Base-by-base conservation (phyloP, 2,797 vertebrate species). In the Pyrocephalus nanus region DNA sequence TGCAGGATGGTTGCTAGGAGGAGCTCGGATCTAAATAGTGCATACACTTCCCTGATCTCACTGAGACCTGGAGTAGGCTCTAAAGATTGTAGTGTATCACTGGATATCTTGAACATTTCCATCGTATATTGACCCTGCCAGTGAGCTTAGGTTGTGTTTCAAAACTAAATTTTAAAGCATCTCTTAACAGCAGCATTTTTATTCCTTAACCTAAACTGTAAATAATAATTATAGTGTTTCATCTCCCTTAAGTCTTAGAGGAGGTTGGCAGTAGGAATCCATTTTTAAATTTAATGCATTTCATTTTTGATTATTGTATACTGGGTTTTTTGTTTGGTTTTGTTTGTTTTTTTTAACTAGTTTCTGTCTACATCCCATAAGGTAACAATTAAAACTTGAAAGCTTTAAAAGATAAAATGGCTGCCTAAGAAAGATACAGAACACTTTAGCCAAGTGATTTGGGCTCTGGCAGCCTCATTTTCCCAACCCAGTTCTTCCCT, bases 301-400 rank as follows among this genome's bases (percentile, higher is more conserved):
- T 74, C 65, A 72, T 65, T 94, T 95, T 25, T 55, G 57, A 88
- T 89, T 96, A 95, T 76, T 96, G 26, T 75, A 80, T 93, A 75
- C 67, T 93, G 71, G 6, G 22, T 20, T 34, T 54, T 45, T 92
- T 17, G 8, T 29, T 3, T 86, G 93, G 29, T 94, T 18, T 18
- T 27, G 9, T 3, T 5, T 29, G 5, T 9, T 29, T 19, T 94
- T 86, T 89, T 86, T 51, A 73, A 71, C 89, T 66, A 90, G 71
- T 96, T 97, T 97, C 42, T 93, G 91, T 86, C 25, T 54, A 74
- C 96, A 94, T 96, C 45, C 82, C 91, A 91, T 89, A 94, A 95
- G 87, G 60, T 86, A 85, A 73, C 82, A 72, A 97, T 93, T 96
- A 93, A 96, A 97, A 96, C 69, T 97, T 96, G 86, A 97, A 97